phyloP scores from a whole-genome alignment of 2,888 invertebrate species.

The Diplazon laetatorius region DNA sequence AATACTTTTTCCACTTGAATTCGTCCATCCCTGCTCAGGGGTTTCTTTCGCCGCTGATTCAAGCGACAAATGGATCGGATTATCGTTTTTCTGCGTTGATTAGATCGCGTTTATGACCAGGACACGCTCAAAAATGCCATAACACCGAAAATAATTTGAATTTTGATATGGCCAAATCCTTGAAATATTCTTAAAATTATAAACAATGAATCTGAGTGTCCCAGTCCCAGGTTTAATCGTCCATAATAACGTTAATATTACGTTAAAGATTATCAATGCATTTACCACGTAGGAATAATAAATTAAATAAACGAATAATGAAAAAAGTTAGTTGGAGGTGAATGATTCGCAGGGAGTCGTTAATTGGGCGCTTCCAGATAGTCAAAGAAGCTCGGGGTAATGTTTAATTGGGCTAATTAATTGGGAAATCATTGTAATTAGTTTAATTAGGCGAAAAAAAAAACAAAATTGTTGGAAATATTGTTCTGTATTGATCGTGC shows the following conservation, averaged over 20 bases:
- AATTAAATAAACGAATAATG: background rate
- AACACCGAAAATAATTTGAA: no score
- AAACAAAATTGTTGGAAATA: background rate
- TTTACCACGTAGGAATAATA: conserved; percentile 15
- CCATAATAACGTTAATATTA: background rate
- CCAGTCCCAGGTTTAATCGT: no score
- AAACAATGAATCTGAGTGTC: no score
- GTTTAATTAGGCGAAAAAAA: conserved; percentile 1
- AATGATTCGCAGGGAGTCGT: conserved; percentile 23
- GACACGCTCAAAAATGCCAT: no score
- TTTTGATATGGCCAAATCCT: no score
- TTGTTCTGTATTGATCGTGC: conserved; percentile 7
- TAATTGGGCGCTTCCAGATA: conserved; percentile 58
- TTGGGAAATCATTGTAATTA: conserved; percentile 3
- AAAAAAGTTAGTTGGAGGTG: conserved; percentile 3
- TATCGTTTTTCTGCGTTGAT: no score
- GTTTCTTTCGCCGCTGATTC: no score
- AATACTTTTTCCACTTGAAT: no score
- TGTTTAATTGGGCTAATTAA: conserved; percentile 12
- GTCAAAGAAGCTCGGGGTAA: conserved; percentile 44
- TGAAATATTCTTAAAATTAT: no score
- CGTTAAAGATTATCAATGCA: background rate
- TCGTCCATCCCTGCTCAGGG: no score
- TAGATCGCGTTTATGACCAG: no score
- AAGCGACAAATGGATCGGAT: no score